Conservation (phyloP, 2,797 vertebrate genomes). For the Helarctos malayanus region DNA sequence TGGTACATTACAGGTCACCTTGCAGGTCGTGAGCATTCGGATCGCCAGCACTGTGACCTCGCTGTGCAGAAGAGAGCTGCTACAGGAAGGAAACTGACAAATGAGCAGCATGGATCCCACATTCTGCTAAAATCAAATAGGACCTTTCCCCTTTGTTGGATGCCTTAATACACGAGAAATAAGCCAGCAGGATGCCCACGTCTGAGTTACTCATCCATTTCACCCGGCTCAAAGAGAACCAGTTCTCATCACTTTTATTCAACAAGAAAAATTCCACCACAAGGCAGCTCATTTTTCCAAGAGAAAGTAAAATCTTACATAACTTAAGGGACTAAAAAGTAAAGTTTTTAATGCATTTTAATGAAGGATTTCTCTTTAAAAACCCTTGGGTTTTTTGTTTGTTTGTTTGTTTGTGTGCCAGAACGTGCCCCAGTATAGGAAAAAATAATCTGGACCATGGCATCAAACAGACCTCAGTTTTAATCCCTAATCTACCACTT, state of each 20-base stretch:
- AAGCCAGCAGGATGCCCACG: conserved; percentile 35
- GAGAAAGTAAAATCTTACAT: conserved; percentile 52
- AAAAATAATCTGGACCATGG: background rate
- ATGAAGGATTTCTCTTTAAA: conserved; percentile 3
- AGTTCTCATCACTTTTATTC: conserved; percentile 47
- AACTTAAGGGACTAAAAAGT: background rate
- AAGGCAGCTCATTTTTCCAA: conserved; percentile 46
- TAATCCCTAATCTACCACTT: background rate
- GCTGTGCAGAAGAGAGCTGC: background rate
- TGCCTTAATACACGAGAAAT: conserved; percentile 44
- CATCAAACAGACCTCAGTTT: background rate
- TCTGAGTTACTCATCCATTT: conserved; percentile 63
- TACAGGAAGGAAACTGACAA: conserved; percentile 26
- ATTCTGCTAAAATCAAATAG: conserved; percentile 72
- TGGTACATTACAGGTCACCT: conserved; percentile 61
- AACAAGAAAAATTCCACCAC: conserved; percentile 44
- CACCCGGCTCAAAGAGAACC: conserved; percentile 45
- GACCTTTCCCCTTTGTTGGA: conserved; percentile 66
- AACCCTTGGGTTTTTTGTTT: background rate
- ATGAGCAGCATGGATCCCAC: conserved; percentile 61
- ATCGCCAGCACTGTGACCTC: conserved; percentile 34
- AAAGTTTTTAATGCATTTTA: conserved; percentile 33
- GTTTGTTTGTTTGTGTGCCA: background rate
- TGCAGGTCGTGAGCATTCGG: background rate
- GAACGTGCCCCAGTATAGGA: background rate